A percentile compares a stretch with the other conserved stretches of the same genome.
phyloP scores from a whole-genome alignment of 2,888 invertebrate genomes.

The Chrysomela aeneicollis region DNA sequence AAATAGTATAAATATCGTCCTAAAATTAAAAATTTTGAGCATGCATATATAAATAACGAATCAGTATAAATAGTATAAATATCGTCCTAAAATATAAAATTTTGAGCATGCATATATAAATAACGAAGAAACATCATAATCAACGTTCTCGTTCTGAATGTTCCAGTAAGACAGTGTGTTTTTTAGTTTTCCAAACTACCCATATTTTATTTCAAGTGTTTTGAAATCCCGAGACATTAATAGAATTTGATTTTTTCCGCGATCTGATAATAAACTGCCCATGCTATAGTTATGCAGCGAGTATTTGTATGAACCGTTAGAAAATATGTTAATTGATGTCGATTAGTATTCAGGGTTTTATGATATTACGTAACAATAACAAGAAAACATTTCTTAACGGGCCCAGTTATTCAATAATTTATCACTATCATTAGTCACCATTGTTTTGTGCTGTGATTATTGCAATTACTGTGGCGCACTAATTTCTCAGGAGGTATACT shows the following conservation, averaged over 20 bases:
- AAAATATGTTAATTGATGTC: not conserved
- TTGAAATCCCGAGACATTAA: not conserved
- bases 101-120: too few species aligned
- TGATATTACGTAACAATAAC: slow-evolving; percentile 29
- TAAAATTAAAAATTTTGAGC: too few species aligned
- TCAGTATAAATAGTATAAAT: too few species aligned
- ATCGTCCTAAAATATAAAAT: too few species aligned
- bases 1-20: too few species aligned
- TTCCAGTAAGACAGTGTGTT: too few species aligned
- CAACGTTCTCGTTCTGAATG: too few species aligned
- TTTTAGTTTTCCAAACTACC: too few species aligned
- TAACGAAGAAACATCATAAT: too few species aligned
- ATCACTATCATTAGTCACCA: slow-evolving; percentile 18
- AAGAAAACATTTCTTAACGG: slow-evolving; percentile 30
- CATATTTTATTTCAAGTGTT: not conserved
- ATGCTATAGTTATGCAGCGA: not conserved
- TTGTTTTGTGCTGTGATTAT: slow-evolving; percentile 21
- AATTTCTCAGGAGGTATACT: not conserved
- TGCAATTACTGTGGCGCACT: not conserved
- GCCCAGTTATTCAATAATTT: slow-evolving; percentile 27
- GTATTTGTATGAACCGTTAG: slow-evolving; percentile 1
- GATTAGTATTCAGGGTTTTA: slow-evolving; percentile 23
- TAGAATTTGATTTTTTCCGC: not conserved
- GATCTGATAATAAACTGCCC: not conserved
- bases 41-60: too few species aligned